Evolutionary conservation across 2,888 invertebrate species (phyloP), one percentile per base, ranked within the genome.

Genomic region (Magallana nippona): DNA sequence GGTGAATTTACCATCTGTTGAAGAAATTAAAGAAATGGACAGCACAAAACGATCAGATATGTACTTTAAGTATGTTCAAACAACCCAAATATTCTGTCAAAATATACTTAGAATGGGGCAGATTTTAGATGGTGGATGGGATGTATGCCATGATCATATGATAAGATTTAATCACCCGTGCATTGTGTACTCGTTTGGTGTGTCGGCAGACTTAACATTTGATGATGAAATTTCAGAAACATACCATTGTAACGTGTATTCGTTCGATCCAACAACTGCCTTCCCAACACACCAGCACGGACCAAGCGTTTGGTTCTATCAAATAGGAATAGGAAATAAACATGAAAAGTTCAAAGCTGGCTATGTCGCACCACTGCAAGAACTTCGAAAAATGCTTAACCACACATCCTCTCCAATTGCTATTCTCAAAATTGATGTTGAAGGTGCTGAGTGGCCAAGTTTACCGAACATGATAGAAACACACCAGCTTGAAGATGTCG

Each of bases 391-490:
- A n/a, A n/a, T n/a, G 17, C n/a, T 1, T 17, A 17, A 60, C n/a
- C n/a, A 60, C n/a, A 17, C 17, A 60, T 60, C 15, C 11, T 60
- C 60, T 17, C 15, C 60, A n/a, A 17, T 60, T 60, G 17, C 60
- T 15, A 60, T 60, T 60, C 60, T 60, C n/a, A 60, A 60, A 60
- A n/a, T n/a, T 17, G 60, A 60, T 60, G 60, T 60, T 60, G 60
- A 60, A 60, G 60, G 60, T 60, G 60, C 60, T 0, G 60, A 60
- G n/a, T 60, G 60, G 60, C n/a, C 8, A n/a, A 60, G n/a, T 2
- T 1, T 60, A n/a, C 60, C 60, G 0, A n/a, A 60, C 8, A 60
- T 60, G 60, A 60, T 60, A 1, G n/a, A 60, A n/a, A 60, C 60
- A 13, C 3, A 17, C 60, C 15, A 60, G n/a, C 60, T 60, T n/a